Percentiles rank a stretch among this genome's conserved stretches.
These are phyloP conservation scores for Esperia sulphurella DNA, from an alignment of 2,888 invertebrate genomes.

Conservation along the genomic window DNA sequence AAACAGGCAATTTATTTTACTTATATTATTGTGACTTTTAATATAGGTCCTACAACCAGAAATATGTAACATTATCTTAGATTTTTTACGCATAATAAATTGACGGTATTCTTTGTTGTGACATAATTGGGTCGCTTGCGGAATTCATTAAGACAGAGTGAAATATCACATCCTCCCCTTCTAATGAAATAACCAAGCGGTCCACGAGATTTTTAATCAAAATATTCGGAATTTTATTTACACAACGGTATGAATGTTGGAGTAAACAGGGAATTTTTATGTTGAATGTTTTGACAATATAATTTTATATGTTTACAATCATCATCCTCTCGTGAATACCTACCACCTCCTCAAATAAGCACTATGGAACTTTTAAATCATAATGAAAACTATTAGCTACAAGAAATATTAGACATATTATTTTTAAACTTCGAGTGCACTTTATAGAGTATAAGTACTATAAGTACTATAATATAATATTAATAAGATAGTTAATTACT, in stretches of 20 bases:
- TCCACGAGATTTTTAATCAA: conserved; percentile 39
- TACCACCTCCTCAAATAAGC: too few species aligned
- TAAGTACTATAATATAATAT: too few species aligned
- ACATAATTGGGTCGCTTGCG: conserved; percentile 48
- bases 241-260: neutral
- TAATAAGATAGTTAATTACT: too few species aligned
- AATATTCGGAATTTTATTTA: conserved; percentile 23
- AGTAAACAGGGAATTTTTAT: neutral
- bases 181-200: conserved; percentile 41
- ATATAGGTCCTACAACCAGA: neutral
- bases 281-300: neutral
- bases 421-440: too few species aligned
- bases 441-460: too few species aligned
- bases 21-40: too few species aligned
- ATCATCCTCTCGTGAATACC: too few species aligned
- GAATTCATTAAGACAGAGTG: conserved; percentile 49
- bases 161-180: conserved; percentile 47
- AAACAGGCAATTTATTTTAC: too few species aligned
- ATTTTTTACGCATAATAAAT: conserved; percentile 22
- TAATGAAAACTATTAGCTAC: too few species aligned
- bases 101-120: conserved; percentile 36
- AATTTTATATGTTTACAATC: neutral
- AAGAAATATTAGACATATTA: too few species aligned
- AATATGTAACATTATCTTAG: conserved; percentile 1
- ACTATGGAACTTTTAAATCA: too few species aligned